Conservation (phyloP, 2,113 vertebrate species). For the Willisornis vidua region DNA sequence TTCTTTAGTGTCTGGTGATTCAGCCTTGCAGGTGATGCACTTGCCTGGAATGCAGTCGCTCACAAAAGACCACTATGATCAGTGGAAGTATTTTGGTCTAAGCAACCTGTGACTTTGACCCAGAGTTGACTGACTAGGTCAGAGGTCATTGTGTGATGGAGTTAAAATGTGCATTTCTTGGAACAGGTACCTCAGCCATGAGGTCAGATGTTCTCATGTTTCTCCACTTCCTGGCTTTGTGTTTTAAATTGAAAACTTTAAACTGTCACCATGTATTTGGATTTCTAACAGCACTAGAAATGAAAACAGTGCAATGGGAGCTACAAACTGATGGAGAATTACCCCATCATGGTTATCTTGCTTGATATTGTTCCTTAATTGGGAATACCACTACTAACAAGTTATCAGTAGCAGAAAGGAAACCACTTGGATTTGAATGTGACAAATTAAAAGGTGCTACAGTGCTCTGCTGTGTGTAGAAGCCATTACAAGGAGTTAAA, state of each 20-base stretch:
- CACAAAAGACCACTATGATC: background rate
- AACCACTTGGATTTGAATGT: background rate
- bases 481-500: background rate
- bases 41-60: background rate
- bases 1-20: background rate
- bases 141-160: background rate
- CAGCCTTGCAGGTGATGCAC: background rate
- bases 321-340: background rate
- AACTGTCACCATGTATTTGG: background rate
- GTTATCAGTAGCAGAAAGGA: background rate
- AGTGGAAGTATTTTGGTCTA: background rate
- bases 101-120: background rate
- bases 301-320: background rate
- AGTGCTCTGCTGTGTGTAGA: background rate
- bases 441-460: background rate
- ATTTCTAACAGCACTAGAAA: background rate
- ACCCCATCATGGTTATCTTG: background rate
- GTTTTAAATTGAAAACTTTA: background rate
- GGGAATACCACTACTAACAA: background rate
- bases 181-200: background rate
- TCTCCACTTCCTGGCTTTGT: background rate
- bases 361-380: background rate
- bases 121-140: background rate
- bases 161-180: background rate
- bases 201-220: background rate